These are phyloP conservation scores for Calliphora vomitoria DNA, from an alignment of 2,888 invertebrate species.

Conservation along the genomic window DNA sequence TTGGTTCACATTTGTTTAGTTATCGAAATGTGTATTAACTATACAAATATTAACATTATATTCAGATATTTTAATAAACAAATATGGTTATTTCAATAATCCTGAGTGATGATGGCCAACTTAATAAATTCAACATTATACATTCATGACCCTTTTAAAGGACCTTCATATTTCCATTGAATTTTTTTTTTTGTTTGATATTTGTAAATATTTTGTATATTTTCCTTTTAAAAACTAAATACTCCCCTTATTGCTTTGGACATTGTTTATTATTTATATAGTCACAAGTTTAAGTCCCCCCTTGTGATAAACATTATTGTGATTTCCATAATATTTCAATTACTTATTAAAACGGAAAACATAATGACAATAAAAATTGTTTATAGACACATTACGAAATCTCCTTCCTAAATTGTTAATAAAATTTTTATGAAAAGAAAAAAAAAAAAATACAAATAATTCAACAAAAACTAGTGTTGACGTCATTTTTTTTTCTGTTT, in stretches of 20 bases:
- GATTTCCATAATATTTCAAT: constrained; percentile 73
- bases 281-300: constrained; percentile 39
- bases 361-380: constrained; percentile 73
- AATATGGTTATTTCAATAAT: background rate
- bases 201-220: background rate
- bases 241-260: background rate
- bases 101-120: background rate
- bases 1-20: no score
- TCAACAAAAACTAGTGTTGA: constrained; percentile 50
- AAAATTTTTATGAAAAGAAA: constrained; percentile 15
- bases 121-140: constrained; percentile 9
- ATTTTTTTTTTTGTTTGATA: background rate
- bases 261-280: constrained; percentile 51
- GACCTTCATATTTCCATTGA: constrained; percentile 1
- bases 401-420: constrained; percentile 50
- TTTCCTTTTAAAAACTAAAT: background rate
- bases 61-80: background rate
- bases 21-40: no score
- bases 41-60: no score
- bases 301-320: constrained; percentile 41
- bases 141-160: background rate
- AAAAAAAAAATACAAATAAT: constrained; percentile 27
- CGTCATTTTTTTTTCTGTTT: constrained; percentile 67
- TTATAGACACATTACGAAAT: constrained; percentile 66
- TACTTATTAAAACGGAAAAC: constrained; percentile 72